Conservation (phyloP, 2,888 invertebrate species). For the Tubulanus polymorphus region DNA sequence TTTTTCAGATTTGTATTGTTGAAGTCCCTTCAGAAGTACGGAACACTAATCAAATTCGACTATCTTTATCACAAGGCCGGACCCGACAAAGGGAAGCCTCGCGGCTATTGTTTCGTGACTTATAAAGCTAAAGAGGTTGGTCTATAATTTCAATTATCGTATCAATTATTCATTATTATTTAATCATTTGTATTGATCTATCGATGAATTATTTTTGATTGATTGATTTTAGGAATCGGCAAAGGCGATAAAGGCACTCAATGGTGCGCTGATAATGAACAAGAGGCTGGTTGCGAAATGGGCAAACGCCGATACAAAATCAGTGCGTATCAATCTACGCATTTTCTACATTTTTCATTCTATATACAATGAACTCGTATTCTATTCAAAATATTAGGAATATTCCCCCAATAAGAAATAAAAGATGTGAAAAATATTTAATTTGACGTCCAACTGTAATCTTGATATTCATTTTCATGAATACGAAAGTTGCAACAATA, state of each 20-base stretch:
- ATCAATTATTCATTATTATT: too few relatives aligned
- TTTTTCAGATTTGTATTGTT: conserved; percentile 68
- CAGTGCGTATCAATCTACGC: conserved; percentile 18
- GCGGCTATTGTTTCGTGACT: conserved; percentile 91
- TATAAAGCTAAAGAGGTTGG: conserved; percentile 57
- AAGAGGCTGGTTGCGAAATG: conserved; percentile 32
- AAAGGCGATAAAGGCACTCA: conserved; percentile 30
- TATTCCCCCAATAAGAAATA: too few relatives aligned
- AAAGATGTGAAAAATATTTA: too few relatives aligned
- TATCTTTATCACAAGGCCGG: conserved; percentile 90
- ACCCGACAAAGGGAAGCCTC: conserved; percentile 79
- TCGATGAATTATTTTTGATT: too few relatives aligned
- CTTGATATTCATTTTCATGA: too few relatives aligned
- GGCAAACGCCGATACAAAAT: conserved; percentile 29
- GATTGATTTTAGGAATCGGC: conserved; percentile 38
- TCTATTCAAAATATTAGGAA: too few relatives aligned
- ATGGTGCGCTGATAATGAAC: conserved; percentile 35
- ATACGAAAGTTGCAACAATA: too few relatives aligned
- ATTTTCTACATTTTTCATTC: too few relatives aligned
- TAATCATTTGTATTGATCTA: too few relatives aligned
- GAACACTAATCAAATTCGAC: conserved; percentile 91
- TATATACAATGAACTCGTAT: too few relatives aligned
- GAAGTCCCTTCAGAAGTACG: conserved; percentile 93
- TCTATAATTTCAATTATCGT: too few relatives aligned
- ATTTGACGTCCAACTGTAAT: too few relatives aligned